phyloP scores from a whole-genome alignment of 2,113 vertebrate genomes.

The Brachyistius frenatus region DNA sequence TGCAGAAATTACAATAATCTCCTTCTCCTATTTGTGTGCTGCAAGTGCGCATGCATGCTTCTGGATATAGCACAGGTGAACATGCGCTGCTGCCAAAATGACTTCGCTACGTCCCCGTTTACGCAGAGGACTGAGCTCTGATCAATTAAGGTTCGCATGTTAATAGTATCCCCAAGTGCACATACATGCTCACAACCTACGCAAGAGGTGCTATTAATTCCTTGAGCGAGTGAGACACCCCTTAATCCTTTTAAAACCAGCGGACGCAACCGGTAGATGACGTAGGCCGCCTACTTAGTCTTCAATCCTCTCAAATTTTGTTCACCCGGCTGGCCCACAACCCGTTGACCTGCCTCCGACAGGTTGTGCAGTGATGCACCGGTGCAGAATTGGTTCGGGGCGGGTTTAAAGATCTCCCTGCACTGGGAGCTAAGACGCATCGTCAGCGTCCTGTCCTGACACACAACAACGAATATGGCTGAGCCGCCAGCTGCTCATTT shows the following conservation, averaged over 20 bases:
- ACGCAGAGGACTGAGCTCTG: background rate
- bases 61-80: constrained; percentile 51
- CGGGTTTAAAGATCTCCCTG: constrained; percentile 8
- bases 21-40: constrained; percentile 33
- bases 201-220: constrained; percentile 72
- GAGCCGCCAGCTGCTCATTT: constrained; percentile 6
- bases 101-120: constrained; percentile 58
- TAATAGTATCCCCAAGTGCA: constrained; percentile 21
- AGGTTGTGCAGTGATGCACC: constrained; percentile 18
- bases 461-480: background rate
- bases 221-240: constrained; percentile 1
- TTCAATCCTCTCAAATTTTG: constrained; percentile 50
- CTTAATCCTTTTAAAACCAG: constrained; percentile 70
- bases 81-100: constrained; percentile 19
- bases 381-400: constrained; percentile 17
- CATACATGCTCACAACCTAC: constrained; percentile 65
- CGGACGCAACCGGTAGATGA: constrained; percentile 48
- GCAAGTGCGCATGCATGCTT: constrained; percentile 48
- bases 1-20: constrained; percentile 50
- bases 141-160: constrained; percentile 38
- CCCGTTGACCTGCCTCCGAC: background rate
- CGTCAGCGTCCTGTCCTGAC: constrained; percentile 16
- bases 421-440: background rate
- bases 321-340: constrained; percentile 36
- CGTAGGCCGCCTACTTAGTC: background rate